Evolutionary conservation across 2,113 vertebrate species (phyloP).

Genomic region (Coptodon bakossiorum): DNA sequence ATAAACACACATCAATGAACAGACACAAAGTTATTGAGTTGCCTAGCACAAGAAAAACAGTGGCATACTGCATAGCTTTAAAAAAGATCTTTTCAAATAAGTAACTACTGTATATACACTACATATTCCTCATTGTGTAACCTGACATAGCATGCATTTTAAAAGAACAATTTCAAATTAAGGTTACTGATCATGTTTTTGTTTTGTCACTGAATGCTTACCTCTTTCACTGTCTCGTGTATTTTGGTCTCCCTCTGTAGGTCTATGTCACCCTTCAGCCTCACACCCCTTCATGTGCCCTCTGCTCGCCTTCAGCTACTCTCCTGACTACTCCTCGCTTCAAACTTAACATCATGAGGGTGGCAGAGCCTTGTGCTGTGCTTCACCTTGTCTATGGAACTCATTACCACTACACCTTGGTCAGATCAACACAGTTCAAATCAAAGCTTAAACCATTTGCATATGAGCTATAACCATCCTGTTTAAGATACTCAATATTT

Average conservation of each 20-base stretch:
- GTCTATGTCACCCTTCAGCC: background rate
- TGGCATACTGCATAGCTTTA: accelerated
- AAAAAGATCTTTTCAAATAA: background rate
- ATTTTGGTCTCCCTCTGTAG: background rate
- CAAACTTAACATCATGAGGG: background rate
- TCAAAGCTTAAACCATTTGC: background rate
- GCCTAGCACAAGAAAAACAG: background rate
- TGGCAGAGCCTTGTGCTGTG: background rate
- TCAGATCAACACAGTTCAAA: background rate
- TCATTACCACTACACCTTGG: background rate
- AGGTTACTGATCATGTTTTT: background rate
- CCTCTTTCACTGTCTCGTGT: background rate
- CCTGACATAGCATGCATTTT: background rate
- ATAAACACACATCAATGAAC: background rate
- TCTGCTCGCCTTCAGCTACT: background rate
- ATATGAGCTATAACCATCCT: background rate
- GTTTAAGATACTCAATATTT: background rate
- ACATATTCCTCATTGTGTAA: background rate
- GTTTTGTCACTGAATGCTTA: background rate
- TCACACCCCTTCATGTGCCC: background rate
- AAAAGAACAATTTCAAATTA: background rate
- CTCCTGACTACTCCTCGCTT: background rate
- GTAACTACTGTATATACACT: background rate
- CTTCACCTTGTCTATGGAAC: background rate
- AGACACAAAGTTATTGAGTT: background rate